Evolutionary conservation across 2,888 invertebrate species (phyloP), one percentile per base, ranked within the genome.

Genomic region (Xylophagus ater): DNA sequence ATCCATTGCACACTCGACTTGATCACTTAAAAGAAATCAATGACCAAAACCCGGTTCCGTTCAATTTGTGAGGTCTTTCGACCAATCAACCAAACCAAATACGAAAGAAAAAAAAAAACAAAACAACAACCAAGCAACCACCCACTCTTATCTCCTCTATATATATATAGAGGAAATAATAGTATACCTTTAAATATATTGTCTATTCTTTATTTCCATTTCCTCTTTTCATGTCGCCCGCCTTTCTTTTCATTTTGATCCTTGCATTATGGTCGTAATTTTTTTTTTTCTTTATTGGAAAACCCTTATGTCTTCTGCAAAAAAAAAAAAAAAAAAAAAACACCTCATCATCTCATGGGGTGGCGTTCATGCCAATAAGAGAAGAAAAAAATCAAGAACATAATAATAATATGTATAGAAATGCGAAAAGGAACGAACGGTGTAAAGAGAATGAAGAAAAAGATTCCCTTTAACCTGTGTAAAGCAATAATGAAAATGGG

Each of bases 11-110:
- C 49, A 47, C 46, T 45, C 44, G 50, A 47, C 47, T 31, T 47
- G 49, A 49, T 50, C 47, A 44, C 45, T 47, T 44, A 47, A 49
- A 47, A 50, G 49, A 50, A 50, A 50, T 47, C 49, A 49, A 50
- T 50, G 50, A 49, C 50, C 47, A 47, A 37, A 43, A 40, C 24
- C 42, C 35, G 28, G 34, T 40, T 39, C 26, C 34, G 25, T 37
- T 26, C 36, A 44, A 9, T 24, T 15, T n/a, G n/a, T n/a, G n/a
- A n/a, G n/a, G n/a, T 42, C 30, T 43, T 36, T 38, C 34, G 21
- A 40, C 41, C 37, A 40, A 33, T 32, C 33, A 39, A 34, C 35
- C 41, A 37, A 32, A 42, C 25, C 25, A 32, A 28, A 33, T 36
- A 17, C n/a, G 12, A 36, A 35, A 31, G 25, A 35, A 24, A 26